Evolutionary conservation across 2,797 vertebrate species (phyloP), one percentile per base, ranked within the genome.

Genomic region (Centropyge bicolor): DNA sequence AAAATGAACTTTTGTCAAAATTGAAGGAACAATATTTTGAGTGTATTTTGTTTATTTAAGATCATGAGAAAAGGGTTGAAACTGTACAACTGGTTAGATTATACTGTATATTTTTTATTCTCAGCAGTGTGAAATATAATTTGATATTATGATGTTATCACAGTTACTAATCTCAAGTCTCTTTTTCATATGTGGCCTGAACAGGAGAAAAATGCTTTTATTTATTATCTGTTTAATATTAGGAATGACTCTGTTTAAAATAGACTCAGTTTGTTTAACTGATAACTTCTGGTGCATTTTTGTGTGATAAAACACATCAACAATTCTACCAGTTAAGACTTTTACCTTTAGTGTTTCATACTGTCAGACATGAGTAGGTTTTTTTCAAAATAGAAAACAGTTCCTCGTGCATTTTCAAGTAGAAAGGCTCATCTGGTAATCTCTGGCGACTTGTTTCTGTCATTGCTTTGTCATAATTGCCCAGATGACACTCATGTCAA

Each of bases 401-500:
- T 6, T 63, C 11, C 17, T 52, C 3, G 17, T 67, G 35, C 40
- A 51, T 80, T 43, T 61, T 46, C 27, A 31, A 69, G 74, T 46
- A 51, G 27, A 45, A 54, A 82, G 84, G 40, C 86, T 91, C 92
- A 93, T 91, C 88, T 91, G 88, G 46, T 75, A 71, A 82, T 91
- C 90, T 91, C 88, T 83, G 62, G 85, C 41, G 74, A 78, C 88
- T 88, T 91, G 89, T 91, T 89, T 83, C 88, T 86, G 80, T 86
- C 85, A 78, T 76, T 88, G 87, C 88, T 79, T 82, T 70, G 80
- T 90, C 88, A 88, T 89, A 80, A 89, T 89, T 43, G 70, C 75
- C 86, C 90, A 91, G 89, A 89, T 83, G 86, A 83, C 89, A 81
- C 89, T 91, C 71, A 84, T 90, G 91, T 92, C 90, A 91, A 89